These are phyloP conservation scores for Octodon degus DNA, from an alignment of 2,113 vertebrate genomes.

Conservation along the genomic window DNA sequence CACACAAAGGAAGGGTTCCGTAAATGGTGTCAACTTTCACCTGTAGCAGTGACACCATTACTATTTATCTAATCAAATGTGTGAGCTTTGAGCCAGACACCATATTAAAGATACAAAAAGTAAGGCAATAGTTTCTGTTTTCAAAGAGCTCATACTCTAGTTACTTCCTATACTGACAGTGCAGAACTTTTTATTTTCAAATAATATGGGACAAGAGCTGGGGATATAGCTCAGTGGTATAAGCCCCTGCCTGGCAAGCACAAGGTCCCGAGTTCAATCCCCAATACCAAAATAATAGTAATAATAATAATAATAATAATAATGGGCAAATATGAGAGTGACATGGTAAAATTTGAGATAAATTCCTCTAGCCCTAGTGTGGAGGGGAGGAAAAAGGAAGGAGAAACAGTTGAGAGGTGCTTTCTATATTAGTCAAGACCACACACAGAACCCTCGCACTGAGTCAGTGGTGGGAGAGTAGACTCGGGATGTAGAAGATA, in stretches of 20 bases:
- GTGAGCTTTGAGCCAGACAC: not conserved
- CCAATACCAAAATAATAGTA: too few relatives aligned
- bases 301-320: too few relatives aligned
- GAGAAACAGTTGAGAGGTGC: not conserved
- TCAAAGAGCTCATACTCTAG: not conserved
- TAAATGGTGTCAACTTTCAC: not conserved
- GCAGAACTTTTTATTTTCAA: not conserved
- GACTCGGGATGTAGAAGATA: not conserved
- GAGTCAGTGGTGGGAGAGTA: not conserved
- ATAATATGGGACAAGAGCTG: not conserved
- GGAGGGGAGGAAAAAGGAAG: not conserved
- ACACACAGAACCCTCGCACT: not conserved
- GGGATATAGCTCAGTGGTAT: too few relatives aligned
- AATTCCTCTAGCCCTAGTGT: not conserved
- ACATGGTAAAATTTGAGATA: not conserved
- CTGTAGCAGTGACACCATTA: not conserved
- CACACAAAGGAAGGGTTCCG: not conserved
- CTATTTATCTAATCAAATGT: not conserved
- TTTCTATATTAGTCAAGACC: constrained; percentile 33
- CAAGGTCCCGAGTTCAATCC: too few relatives aligned
- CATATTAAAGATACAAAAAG: not conserved
- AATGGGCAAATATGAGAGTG: not conserved
- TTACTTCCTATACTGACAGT: not conserved
- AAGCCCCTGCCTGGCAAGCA: too few relatives aligned
- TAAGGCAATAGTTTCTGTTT: not conserved